Evolutionary conservation across 2,888 invertebrate species (phyloP).

Genomic region (Lithophane socia): DNA sequence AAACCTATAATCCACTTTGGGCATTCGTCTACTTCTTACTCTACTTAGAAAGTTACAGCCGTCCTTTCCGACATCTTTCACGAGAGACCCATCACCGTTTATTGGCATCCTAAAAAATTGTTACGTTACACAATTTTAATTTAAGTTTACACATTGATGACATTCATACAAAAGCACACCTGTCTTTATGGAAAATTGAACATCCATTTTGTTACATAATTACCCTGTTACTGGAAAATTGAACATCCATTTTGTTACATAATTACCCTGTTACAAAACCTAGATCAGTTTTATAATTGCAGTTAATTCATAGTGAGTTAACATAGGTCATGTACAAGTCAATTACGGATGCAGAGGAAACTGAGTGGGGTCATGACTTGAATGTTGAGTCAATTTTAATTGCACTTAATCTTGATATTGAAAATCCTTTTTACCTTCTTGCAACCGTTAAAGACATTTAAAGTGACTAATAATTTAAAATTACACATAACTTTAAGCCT

Average conservation of each 20-base stretch:
- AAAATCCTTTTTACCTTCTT: background rate
- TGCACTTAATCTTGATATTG: background rate
- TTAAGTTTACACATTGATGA: too few species aligned
- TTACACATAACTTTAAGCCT: too few species aligned
- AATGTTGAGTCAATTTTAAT: background rate
- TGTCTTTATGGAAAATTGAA: too few species aligned
- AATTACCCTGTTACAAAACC: background rate
- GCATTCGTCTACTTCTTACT: too few species aligned
- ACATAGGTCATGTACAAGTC: constrained; percentile 3
- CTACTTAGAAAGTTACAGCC: background rate
- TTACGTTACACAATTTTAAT: too few species aligned
- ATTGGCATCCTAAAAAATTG: too few species aligned
- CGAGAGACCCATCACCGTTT: too few species aligned
- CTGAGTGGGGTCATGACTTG: background rate
- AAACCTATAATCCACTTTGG: background rate
- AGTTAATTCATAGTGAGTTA: background rate
- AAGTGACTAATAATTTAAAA: background rate
- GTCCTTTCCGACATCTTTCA: too few species aligned
- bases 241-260: too few species aligned
- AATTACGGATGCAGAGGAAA: background rate
- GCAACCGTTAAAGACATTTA: background rate
- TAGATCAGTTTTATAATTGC: background rate
- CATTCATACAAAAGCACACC: background rate
- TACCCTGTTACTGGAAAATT: too few species aligned
- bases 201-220: too few species aligned